These are phyloP conservation scores for Antennarius striatus DNA, from an alignment of 2,113 vertebrate genomes.

Conservation along the genomic window DNA sequence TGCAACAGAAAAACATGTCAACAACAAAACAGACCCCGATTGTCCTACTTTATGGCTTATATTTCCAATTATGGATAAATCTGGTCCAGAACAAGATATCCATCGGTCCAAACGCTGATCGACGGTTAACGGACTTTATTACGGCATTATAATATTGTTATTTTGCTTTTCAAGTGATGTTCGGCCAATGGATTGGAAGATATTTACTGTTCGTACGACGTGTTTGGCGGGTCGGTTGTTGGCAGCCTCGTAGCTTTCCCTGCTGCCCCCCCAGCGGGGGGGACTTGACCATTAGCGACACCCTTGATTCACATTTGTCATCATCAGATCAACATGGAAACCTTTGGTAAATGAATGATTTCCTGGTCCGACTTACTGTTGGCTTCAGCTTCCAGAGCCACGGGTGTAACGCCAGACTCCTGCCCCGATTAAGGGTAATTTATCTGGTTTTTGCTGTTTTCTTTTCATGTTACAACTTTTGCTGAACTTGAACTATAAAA, in stretches of 20 bases:
- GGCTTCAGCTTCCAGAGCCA: neutral
- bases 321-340: neutral
- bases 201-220: no score
- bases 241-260: no score
- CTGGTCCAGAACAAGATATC: neutral
- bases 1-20: slow-evolving; percentile 70
- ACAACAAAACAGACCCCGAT: slow-evolving; percentile 55
- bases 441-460: neutral
- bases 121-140: neutral
- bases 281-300: no score
- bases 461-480: neutral
- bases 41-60: slow-evolving; percentile 62
- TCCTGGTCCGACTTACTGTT: neutral
- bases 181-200: no score
- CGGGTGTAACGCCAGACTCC: neutral
- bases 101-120: neutral
- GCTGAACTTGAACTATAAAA: slow-evolving; percentile 16
- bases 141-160: no score
- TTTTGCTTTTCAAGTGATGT: no score
- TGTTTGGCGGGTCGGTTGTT: no score
- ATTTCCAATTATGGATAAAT: slow-evolving; percentile 37
- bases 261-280: no score
- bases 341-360: neutral
- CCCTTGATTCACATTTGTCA: neutral
- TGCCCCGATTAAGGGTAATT: neutral